Evolutionary conservation across 2,797 vertebrate genomes (phyloP).

Genomic region (Distichodus sexfasciatus): DNA sequence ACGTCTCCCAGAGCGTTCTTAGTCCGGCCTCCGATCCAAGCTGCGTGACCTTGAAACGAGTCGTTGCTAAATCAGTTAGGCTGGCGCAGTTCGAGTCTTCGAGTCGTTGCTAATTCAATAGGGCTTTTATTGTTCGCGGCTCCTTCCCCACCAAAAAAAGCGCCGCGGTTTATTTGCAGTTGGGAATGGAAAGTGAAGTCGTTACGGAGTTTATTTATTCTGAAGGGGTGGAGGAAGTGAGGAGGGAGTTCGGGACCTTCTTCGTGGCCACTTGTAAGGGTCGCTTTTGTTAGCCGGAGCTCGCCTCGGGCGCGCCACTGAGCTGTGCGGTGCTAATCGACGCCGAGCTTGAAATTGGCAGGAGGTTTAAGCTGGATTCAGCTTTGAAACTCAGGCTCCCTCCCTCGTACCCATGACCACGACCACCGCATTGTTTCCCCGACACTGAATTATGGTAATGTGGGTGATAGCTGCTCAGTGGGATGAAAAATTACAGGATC

Average conservation of each 20-base stretch:
- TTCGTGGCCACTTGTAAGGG: too few species aligned
- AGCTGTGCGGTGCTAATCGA: not conserved
- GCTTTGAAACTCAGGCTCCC: not conserved
- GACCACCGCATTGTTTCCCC: constrained; percentile 9
- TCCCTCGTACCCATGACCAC: not conserved
- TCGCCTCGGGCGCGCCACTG: not conserved
- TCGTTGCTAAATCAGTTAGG: constrained; percentile 45
- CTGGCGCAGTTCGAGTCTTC: constrained; percentile 37
- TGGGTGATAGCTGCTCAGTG: constrained; percentile 39
- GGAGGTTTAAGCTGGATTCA: constrained; percentile 6
- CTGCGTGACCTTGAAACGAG: constrained; percentile 34
- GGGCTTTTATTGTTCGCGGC: constrained; percentile 38
- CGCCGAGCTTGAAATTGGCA: not conserved
- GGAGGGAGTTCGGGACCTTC: not conserved
- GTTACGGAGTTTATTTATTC: not conserved
- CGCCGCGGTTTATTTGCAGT: constrained; percentile 13
- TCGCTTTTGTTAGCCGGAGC: not conserved
- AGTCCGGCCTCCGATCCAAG: constrained; percentile 23
- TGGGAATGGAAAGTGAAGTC: constrained; percentile 2
- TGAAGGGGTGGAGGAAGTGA: not conserved
- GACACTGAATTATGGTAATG: constrained; percentile 43
- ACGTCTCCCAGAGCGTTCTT: constrained; percentile 25
- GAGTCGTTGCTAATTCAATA: constrained; percentile 48
- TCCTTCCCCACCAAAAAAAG: constrained; percentile 13
- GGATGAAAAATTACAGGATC: constrained; percentile 43